Evolutionary conservation across 1,140 invertebrate species (phyloP), one percentile per base, ranked within the genome.

Genomic region (Eufriesea mexicana): DNA sequence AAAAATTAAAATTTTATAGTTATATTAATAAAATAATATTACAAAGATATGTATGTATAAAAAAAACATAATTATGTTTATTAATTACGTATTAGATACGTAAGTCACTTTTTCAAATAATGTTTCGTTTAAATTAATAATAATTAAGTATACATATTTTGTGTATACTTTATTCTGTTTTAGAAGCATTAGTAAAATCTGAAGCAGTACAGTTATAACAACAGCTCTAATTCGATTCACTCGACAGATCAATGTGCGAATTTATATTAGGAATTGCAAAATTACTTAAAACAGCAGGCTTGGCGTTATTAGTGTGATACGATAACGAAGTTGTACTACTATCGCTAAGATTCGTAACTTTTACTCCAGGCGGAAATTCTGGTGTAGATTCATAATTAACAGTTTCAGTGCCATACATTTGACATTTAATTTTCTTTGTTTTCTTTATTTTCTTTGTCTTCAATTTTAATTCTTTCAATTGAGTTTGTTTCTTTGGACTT

Each of bases 401-500:
- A 5, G 91, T 91, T 35, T 62, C 89, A 5, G 79, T 83, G 7
- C 87, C 90, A 25, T 90, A 86, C 79, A 90, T 86, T 5, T 91
- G 85, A 66, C 78, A 86, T 42, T 90, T 55, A 18, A 84, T 82
- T 79, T 79, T 82, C 9, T n/a, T 74, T 2, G 83, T 49, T 23
- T 23, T n/a, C n/a, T n/a, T n/a, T n/a, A 84, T 82, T 79, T 79
- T 82, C 9, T n/a, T 74, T 2, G 83, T 49, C 20, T 23, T 54
- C 2, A 23, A 62, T 51, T 68, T 74, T 2, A 20, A 71, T 51
- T 75, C 2, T 35, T 12, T 59, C 57, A 62, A 42, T 20, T 35
- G 28, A 18, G 2, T 28, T 42, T 2, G 23, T 16, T 25, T 59
- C n/a, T 16, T 47, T 70, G 1, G 1, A 25, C n/a, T 4, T 75